Percentiles rank a stretch among this genome's conserved stretches.
These are phyloP conservation scores for Calyptomena viridis DNA, from an alignment of 2,113 vertebrate species.

Conservation along the genomic window DNA sequence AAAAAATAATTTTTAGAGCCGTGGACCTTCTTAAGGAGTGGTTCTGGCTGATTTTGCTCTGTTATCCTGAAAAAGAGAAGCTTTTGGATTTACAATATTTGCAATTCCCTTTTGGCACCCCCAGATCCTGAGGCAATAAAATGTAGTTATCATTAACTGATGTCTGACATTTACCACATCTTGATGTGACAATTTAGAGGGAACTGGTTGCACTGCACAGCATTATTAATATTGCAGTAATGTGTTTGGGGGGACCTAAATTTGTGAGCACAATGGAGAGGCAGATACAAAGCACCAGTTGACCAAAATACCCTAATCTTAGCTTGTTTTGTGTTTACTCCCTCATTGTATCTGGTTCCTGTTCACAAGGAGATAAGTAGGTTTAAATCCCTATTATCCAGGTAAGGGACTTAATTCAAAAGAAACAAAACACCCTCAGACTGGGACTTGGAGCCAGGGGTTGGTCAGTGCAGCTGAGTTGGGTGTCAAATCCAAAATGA, in stretches of 20 bases:
- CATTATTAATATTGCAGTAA: conserved; percentile 68
- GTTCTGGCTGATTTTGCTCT: neutral
- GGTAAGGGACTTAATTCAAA: neutral
- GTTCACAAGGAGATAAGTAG: neutral
- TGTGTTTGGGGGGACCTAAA: conserved; percentile 50
- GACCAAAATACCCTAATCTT: neutral
- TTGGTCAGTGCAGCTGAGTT: rapidly evolving
- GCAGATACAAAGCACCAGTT: neutral
- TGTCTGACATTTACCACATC: conserved; percentile 75
- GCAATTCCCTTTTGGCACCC: neutral
- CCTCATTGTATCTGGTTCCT: neutral
- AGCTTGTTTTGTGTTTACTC: neutral
- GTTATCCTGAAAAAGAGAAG: neutral
- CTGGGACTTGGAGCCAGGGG: neutral
- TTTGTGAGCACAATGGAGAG: conserved; percentile 13
- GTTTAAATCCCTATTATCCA: neutral
- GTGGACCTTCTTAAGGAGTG: neutral
- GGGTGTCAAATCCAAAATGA: neutral
- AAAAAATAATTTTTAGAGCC: neutral
- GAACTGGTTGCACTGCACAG: conserved; percentile 53
- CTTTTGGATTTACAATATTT: neutral
- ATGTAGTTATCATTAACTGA: conserved; percentile 65
- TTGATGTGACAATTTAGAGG: conserved; percentile 71
- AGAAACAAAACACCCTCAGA: neutral
- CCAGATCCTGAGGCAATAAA: conserved; percentile 25